These are phyloP conservation scores for Sebastes oblongus DNA, from an alignment of 2,797 vertebrate genomes.

Conservation along the genomic window DNA sequence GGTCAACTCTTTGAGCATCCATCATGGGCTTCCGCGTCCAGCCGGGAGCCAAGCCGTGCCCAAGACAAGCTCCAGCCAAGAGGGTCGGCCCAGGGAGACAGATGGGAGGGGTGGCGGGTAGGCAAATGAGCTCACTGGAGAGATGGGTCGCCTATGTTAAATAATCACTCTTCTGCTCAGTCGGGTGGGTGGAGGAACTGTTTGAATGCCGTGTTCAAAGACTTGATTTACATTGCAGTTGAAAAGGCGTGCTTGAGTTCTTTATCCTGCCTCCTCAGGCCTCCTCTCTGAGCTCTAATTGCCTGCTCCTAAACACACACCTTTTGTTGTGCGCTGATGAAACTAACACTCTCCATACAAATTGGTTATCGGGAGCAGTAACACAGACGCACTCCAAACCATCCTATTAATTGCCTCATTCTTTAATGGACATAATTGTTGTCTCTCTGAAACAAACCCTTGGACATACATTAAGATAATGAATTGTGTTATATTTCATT, in stretches of 20 bases:
- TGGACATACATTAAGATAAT: conserved; percentile 53
- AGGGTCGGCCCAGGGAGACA: conserved; percentile 43
- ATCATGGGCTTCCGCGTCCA: conserved; percentile 69
- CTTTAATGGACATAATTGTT: conserved; percentile 58
- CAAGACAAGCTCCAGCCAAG: conserved; percentile 60
- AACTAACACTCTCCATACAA: conserved; percentile 34
- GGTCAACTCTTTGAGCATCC: conserved; percentile 79
- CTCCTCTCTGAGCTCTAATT: conserved; percentile 58
- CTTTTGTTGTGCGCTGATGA: conserved; percentile 55
- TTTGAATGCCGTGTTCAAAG: conserved; percentile 53
- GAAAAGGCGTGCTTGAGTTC: conserved; percentile 49
- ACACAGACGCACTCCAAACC: conserved; percentile 23
- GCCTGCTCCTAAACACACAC: conserved; percentile 46
- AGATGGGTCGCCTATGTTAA: conserved; percentile 61
- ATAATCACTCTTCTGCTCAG: conserved; percentile 59
- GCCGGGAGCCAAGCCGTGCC: conserved; percentile 60
- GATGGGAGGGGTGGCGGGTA: background rate
- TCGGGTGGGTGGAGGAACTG: conserved; percentile 26
- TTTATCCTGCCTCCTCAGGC: conserved; percentile 43
- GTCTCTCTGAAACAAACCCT: conserved; percentile 44
- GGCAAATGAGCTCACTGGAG: conserved; percentile 71
- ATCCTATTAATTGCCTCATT: conserved; percentile 47
- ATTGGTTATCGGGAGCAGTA: conserved; percentile 30
- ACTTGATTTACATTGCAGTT: conserved; percentile 54
- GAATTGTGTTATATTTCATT: conserved; percentile 53